Base-by-base conservation (phyloP, 2,888 invertebrate genomes). In the Orthosia gothica region DNA sequence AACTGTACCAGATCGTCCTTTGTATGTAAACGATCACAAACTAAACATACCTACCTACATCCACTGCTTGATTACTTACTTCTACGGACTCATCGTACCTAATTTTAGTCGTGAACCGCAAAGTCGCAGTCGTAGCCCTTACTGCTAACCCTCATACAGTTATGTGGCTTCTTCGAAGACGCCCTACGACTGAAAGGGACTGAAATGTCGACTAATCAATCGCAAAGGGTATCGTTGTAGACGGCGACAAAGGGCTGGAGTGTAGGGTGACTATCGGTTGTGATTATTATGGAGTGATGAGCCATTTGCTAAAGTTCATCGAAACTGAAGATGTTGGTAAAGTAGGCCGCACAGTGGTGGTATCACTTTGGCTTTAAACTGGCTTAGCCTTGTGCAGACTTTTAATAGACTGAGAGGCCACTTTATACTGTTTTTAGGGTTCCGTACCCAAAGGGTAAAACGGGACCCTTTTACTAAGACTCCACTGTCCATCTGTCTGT, bases 181-280 rank as follows among this genome's bases (percentile, higher is more conserved):
- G 92, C 94, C 94, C 88, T 92, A 94, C 89, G 90, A 93, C 91
- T 92, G 91, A 93, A 92, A 93, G 93, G 94, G 93, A 86, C 94
- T 92, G 92, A 95, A 96, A 95, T 94, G 95, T 93, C 94, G 92
- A 92, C 94, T 94, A 95, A 95, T 96, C 95, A 95, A 96, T 95
- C 92, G 94, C 90, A 93, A 94, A 95, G 94, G 94, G 94, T 93
- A 92, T 89, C 89, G 85, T 89, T 89, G 90, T 89, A 89, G 88
- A 91, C 81, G 87, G 88, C 91, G 93, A 94, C 94, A 94, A 94
- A 94, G 92, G 92, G 91, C 90, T 88, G 47, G 47, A 55, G 67
- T 32, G 79, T 88, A 87, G 85, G 81, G 86, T 83, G 78, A 70
- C 76, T 70, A 87, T 72, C 40, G 18, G n/a, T 61, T 2, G 1